phyloP scores from a whole-genome alignment of 2,888 invertebrate genomes.

The Erebia palarica region DNA sequence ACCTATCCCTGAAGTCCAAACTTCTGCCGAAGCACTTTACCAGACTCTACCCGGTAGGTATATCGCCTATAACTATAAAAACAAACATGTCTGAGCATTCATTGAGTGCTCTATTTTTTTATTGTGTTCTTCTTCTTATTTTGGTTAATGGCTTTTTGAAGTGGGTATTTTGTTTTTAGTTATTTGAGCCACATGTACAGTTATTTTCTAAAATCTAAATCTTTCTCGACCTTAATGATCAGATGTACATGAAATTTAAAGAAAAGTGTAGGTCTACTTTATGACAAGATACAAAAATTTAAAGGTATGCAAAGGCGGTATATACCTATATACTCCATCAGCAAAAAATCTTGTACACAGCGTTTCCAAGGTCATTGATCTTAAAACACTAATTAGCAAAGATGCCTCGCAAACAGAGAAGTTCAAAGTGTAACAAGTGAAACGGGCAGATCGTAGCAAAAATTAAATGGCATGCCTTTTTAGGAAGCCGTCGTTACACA shows the following conservation, averaged over 20 bases:
- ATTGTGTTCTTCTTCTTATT: too few species aligned
- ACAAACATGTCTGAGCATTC: too few species aligned
- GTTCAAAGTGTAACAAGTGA: constrained; percentile 12
- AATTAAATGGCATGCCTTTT: constrained; percentile 5
- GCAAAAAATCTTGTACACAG: not conserved
- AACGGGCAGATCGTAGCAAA: not conserved
- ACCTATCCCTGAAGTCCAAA: too few species aligned
- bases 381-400: constrained; percentile 8
- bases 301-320: not conserved
- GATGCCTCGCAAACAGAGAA: not conserved
- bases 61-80: too few species aligned
- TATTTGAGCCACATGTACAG: too few species aligned
- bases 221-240: too few species aligned
- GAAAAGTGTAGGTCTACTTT: not conserved
- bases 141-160: too few species aligned
- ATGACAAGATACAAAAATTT: not conserved
- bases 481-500: constrained; percentile 27
- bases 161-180: too few species aligned
- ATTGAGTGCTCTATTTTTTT: too few species aligned
- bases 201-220: not conserved
- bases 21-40: too few species aligned
- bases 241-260: too few species aligned
- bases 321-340: not conserved
- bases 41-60: too few species aligned
- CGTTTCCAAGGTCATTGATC: not conserved